Base-by-base conservation (phyloP, 2,888 invertebrate genomes). In the Polietes domitor region DNA sequence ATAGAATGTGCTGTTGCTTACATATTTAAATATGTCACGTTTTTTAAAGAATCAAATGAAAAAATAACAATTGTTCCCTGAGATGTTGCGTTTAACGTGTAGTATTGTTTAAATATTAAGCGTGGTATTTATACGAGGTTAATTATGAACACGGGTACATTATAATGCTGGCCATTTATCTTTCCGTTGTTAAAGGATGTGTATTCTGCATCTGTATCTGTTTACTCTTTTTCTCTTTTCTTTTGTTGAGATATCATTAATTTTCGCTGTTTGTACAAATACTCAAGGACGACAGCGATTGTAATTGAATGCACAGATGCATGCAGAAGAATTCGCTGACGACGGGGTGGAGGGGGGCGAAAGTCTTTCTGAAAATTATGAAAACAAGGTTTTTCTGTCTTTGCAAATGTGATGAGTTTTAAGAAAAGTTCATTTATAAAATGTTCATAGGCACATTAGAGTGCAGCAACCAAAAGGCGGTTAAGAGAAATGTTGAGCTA, bases 231-330 rank as follows among this genome's bases (percentile, higher is more conserved):
- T 77, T 65, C 17, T n/a, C 19, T 41, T 65, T 65, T 41, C 37
- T 65, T 77, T 70, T 70, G 26, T 76, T 26, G 26, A 24, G 2
- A 70, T 73, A 70, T 77, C 77, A 77, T 83, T 77, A 78, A 55
- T 75, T 75, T 82, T 82, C 70, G 65, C 32, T 15, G 73, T 55
- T 82, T 74, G 63, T 65, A 65, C n/a, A n/a, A n/a, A n/a, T 82
- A 68, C 82, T 75, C 82, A 82, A 82, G 82, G 78, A 79, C 77
- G n/a, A 47, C 21, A 72, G 5, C 15, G 47, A 32, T 10, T 17
- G 6, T 37, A 5, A 12, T n/a, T n/a, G n/a, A n/a, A 2, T 41
- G n/a, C 43, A 17, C 37, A 17, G 7, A 1, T 50, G 7, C 26
- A 5, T 63, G 32, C 24, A 17, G n/a, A n/a, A 32, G 26, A 26